Base-by-base conservation (phyloP, 2,113 vertebrate species). In the Redunca redunca region DNA sequence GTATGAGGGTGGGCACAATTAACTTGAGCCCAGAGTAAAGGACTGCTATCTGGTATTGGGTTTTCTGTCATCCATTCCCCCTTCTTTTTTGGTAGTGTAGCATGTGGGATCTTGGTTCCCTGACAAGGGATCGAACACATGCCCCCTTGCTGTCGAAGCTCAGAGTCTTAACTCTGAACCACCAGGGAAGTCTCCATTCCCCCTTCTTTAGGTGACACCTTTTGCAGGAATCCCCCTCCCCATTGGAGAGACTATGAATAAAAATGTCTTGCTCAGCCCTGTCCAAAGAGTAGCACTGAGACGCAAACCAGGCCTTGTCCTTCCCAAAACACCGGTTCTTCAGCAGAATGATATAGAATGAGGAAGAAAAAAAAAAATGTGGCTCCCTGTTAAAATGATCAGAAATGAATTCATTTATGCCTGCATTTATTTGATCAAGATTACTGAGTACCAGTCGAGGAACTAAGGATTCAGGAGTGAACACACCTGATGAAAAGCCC, bases 41-140 rank as follows among this genome's bases (percentile, higher is more conserved):
- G 40, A 48, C 36, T 1, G 0, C 1, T 17, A 0, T 57, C 43
- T 15, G 26, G 5, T 46, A 36, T 30, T 64, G 0, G 0, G 9
- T 33, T 89, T 33, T 52, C 48, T 88, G 14, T 13, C 55, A 77
- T n/a, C 43, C 17, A 5, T 25, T 25, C 40, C 36, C n/a, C 55
- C 11, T 71, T 57, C 52, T 40, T 57, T 71, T 71, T 40, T 23
- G n/a, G n/a, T 36, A 5, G n/a, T 40, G 5, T 40, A 40, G 19
- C n/a, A 40, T 6, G 21, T 71, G 19, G 67, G 10, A 40, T 71
- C n/a, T 71, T 40, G 36, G 67, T 71, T 71, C 67, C 67, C n/a
- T 71, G 36, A 71, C 67, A 11, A 40, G 67, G 19, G 10, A 40
- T 40, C 10, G 10, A 71, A 40, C n/a, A 71, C n/a, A 71, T 3